Evolutionary conservation across 2,797 vertebrate species (phyloP), one percentile per base, ranked within the genome.

Genomic region (Sebastolobus alascanus): DNA sequence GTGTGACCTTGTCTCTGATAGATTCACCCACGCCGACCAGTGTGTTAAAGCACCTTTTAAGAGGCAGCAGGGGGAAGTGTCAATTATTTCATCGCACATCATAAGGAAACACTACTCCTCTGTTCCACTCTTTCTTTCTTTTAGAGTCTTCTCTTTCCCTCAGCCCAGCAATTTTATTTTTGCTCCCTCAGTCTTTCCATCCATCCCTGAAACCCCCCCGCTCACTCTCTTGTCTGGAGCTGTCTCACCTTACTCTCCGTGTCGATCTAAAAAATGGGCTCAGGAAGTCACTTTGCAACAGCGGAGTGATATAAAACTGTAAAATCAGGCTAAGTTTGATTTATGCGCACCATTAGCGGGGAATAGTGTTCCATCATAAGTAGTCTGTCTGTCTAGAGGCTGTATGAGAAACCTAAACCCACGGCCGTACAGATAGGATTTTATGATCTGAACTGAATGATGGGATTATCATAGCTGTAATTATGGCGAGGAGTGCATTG

Each of bases 321-420:
- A 89, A 88, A 93, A 88, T 86, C 90, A 55, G 72, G 79, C 89
- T 86, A 72, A 40, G 91, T 92, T 91, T 92, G 92, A 94, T 93
- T 92, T 89, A 93, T 94, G 90, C 63, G 1, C 65, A 58, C 91
- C 91, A 94, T 94, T 93, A 94, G 90, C 9, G 5, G 73, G 88
- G 91, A 90, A 92, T 92, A 90, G 84, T 90, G 90, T 93, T 93
- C 91, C 93, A 90, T 93, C 86, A 89, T 80, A 83, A 90, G 91
- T 85, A 85, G 87, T 83, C 87, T 87, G 91, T 83, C 87, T 90
- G 92, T 93, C 90, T 91, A 46, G 82, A 74, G 83, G 89, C 85
- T 84, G 75, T 43, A 78, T n/a, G 73, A 33, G 90, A 91, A 94
- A 93, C 88, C 87, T 69, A 86, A 93, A 85, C 86, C 87, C 84